These are phyloP conservation scores for Euschistus heros DNA, from an alignment of 1,140 invertebrate species.

Conservation along the genomic window DNA sequence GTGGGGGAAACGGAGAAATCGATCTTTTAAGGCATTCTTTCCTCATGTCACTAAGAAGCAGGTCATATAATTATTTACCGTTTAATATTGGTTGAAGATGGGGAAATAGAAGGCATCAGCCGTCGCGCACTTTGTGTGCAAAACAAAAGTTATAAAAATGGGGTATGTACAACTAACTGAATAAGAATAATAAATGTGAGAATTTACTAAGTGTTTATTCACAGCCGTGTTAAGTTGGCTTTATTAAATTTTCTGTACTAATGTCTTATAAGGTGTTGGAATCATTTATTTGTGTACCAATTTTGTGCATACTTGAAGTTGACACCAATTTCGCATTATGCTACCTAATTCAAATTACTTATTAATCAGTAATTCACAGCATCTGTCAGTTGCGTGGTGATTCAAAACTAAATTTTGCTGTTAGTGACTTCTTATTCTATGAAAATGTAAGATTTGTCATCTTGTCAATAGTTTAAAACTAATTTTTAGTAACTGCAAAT, in stretches of 20 bases:
- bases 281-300: too few species aligned
- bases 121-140: constrained; percentile 3
- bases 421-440: too few species aligned
- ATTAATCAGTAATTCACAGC: too few species aligned
- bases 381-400: too few species aligned
- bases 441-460: too few species aligned
- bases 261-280: background rate
- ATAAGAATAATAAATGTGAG: background rate
- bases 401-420: too few species aligned
- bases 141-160: constrained; percentile 13
- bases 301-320: too few species aligned
- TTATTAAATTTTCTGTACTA: background rate
- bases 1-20: background rate
- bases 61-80: constrained; percentile 7
- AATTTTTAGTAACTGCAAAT: too few species aligned
- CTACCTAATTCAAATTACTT: too few species aligned
- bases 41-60: constrained; percentile 13
- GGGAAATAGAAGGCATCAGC: constrained; percentile 5
- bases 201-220: background rate
- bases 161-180: constrained; percentile 8
- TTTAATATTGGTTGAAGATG: constrained; percentile 22
- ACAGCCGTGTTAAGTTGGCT: background rate
- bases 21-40: constrained; percentile 7
- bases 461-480: too few species aligned
- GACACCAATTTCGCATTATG: too few species aligned